Evolutionary conservation across 2,888 invertebrate genomes (phyloP).

Genomic region (Acanthosepion lycidas): DNA sequence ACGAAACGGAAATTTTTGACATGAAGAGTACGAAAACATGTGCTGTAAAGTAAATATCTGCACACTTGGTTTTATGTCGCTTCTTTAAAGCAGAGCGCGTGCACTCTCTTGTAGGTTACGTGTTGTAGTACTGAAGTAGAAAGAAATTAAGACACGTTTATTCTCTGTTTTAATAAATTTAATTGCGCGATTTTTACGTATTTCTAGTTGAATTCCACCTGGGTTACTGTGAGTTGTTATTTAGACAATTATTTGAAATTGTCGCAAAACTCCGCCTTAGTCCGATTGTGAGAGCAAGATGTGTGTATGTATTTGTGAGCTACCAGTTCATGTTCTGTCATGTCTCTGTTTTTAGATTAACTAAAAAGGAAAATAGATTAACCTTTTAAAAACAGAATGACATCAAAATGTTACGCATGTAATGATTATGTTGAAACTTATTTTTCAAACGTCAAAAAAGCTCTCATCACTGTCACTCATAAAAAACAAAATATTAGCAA

Average conservation of each 20-base stretch:
- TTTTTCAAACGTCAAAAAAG: too few relatives aligned
- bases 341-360: neutral
- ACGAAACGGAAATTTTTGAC: neutral
- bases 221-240: neutral
- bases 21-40: neutral
- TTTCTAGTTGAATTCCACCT: neutral
- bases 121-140: too few relatives aligned
- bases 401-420: too few relatives aligned
- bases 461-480: too few relatives aligned
- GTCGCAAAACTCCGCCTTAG: neutral
- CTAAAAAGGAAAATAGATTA: too few relatives aligned
- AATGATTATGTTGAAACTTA: too few relatives aligned
- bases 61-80: neutral
- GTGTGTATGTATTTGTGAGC: neutral
- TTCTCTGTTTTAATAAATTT: neutral
- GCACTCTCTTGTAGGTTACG: neutral
- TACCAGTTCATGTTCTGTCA: neutral
- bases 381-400: too few relatives aligned
- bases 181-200: neutral
- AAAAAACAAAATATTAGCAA: too few relatives aligned
- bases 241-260: neutral
- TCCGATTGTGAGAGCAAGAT: neutral
- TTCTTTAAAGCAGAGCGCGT: neutral
- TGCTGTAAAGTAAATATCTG: conserved; percentile 10
- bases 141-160: neutral